Conservation (phyloP, 2,113 vertebrate species). For the Athene noctua region DNA sequence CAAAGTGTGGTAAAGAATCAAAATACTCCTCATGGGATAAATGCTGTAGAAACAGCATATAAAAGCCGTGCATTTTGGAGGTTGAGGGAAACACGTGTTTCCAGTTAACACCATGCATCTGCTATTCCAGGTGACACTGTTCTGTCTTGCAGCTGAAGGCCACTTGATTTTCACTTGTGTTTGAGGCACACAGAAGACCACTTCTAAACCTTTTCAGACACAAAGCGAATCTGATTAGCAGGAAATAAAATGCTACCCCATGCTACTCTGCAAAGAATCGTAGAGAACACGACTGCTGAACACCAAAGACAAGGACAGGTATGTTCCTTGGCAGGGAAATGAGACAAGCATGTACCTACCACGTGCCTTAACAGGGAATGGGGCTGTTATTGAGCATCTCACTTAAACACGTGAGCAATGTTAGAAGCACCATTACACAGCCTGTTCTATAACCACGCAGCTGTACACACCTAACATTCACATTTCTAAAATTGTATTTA, state of each 20-base stretch:
- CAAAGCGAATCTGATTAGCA: background rate
- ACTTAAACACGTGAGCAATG: background rate
- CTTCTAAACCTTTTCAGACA: background rate
- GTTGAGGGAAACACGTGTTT: background rate
- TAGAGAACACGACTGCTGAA: background rate
- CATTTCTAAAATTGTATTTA: background rate
- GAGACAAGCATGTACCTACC: background rate
- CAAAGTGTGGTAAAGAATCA: background rate
- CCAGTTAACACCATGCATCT: background rate
- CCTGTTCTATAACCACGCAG: background rate
- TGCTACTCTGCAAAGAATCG: background rate
- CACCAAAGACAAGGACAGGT: background rate
- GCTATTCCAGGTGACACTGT: background rate
- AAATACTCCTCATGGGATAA: background rate
- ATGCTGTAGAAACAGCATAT: background rate
- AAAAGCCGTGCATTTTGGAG: background rate
- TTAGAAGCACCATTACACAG: background rate
- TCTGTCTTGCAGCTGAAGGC: background rate
- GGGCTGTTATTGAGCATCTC: background rate
- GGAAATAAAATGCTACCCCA: background rate
- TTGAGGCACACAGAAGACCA: background rate
- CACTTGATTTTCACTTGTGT: background rate
- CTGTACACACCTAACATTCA: background rate
- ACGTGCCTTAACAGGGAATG: background rate
- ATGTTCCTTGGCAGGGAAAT: background rate